Base-by-base conservation (phyloP, 2,888 invertebrate genomes). In the Crossocerus cetratus region DNA sequence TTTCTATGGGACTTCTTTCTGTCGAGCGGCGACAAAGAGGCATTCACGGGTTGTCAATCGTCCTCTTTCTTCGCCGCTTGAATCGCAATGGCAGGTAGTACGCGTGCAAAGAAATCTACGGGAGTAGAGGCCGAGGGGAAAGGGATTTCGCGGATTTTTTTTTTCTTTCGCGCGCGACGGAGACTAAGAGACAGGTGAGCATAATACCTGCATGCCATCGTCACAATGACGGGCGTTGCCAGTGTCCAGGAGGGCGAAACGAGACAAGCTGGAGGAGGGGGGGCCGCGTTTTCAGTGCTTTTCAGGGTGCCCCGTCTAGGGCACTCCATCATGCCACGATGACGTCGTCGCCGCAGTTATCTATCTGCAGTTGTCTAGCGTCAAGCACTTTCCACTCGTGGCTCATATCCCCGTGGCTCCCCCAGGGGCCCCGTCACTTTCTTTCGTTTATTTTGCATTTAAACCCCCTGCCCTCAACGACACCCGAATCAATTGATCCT, bases 271-370 rank as follows among this genome's bases (percentile, higher is more conserved):
- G 68, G 63, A 65, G 64, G 63, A 65, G 64, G 75, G 76, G 71
- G 55, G 81, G 74, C 77, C 32, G 16, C 76, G 79, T 84, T 83
- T 84, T 83, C 80, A 83, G 78, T 73, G 84, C 84, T 84, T 84
- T 85, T 80, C 78, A 80, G 65, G 59, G 72, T 32, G 59, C 62
- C 71, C 64, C 65, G 81, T 84, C 82, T 82, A 86, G 85, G 79
- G 83, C 80, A 79, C 86, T 84, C 81, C 77, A 84, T 86, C 84
- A 82, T 74, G 78, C 72, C 78, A 82, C 77, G 82, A 80, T 82
- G 79, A 82, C 81, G 82, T 77, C 80, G 70, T 80, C 81, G 81
- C 81, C 78, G 83, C 77, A 79, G 77, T 77, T 77, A 74, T 77
- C 79, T 77, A 79, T 80, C 70, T 69, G 49, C 49, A 62, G 80